Evolutionary conservation across 2,113 vertebrate species (phyloP).

Genomic region (Trematomus loennbergii): DNA sequence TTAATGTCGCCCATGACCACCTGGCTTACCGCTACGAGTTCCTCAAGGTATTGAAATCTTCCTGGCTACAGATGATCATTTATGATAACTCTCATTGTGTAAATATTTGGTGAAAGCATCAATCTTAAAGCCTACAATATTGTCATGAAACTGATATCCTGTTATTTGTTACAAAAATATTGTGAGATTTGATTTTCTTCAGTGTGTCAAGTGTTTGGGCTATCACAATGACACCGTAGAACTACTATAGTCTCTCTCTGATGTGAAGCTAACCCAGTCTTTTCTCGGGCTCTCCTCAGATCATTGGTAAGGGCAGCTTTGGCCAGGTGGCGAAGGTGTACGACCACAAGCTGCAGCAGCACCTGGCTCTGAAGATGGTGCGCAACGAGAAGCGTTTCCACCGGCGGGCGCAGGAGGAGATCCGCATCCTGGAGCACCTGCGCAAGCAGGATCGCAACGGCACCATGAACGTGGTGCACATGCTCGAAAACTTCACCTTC

Average conservation of each 20-base stretch:
- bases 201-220: not conserved
- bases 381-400: slow-evolving; percentile 98
- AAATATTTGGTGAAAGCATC: too few relatives aligned
- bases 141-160: too few relatives aligned
- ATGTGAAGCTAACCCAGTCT: not conserved
- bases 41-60: slow-evolving; percentile 86
- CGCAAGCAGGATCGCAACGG: slow-evolving; percentile 96
- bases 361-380: slow-evolving; percentile 97
- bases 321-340: slow-evolving; percentile 98
- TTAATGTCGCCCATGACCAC: slow-evolving; percentile 95
- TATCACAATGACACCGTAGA: not conserved
- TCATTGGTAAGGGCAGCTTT: slow-evolving; percentile 98
- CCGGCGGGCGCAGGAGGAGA: slow-evolving; percentile 96
- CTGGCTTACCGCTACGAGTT: slow-evolving; percentile 97
- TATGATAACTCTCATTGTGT: too few relatives aligned
- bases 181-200: too few relatives aligned
- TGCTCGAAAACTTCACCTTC: slow-evolving; percentile 98
- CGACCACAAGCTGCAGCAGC: slow-evolving; percentile 95
- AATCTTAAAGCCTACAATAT: too few relatives aligned
- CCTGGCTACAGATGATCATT: too few relatives aligned
- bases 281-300: slow-evolving; percentile 79
- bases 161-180: too few relatives aligned
- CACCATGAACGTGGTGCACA: slow-evolving; percentile 97
- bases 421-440: slow-evolving; percentile 96
- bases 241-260: not conserved